Evolutionary conservation across 2,797 vertebrate species (phyloP).

Genomic region (Pseudocheirus occidentalis): DNA sequence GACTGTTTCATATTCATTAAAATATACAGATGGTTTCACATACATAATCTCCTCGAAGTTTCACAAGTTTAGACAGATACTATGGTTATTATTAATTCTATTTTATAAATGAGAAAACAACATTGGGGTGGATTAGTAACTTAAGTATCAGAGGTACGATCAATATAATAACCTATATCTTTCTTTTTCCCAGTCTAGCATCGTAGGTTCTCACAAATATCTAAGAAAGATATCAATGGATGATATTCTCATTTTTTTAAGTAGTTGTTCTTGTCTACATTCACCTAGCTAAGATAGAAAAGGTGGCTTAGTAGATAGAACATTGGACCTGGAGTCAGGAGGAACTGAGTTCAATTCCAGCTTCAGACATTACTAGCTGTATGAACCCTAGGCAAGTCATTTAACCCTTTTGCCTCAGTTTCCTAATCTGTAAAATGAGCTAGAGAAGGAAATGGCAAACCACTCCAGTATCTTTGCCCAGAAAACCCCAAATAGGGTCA

Average conservation of each 20-base stretch:
- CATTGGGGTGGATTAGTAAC: not conserved
- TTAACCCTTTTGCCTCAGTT: not conserved
- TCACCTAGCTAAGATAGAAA: not conserved
- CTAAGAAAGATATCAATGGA: not conserved
- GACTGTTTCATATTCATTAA: not conserved
- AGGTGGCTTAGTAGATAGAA: not conserved
- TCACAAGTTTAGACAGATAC: not conserved
- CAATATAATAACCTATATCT: not conserved
- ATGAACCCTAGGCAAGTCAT: not conserved
- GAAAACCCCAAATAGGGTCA: not conserved
- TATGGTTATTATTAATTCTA: not conserved
- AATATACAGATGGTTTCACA: not conserved
- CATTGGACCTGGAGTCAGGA: not conserved
- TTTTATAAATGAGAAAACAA: not conserved
- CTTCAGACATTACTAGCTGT: too few relatives aligned
- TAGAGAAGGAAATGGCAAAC: not conserved
- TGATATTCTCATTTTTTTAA: not conserved
- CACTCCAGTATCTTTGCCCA: not conserved
- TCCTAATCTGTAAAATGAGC: not conserved
- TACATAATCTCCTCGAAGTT: not conserved
- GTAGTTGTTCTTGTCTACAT: not conserved
- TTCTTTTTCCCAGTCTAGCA: not conserved
- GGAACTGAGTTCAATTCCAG: not conserved
- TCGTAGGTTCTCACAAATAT: not conserved
- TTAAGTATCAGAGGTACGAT: not conserved